A percentile compares a stretch with the other conserved stretches of the same genome.
Conservation (phyloP, 2,797 vertebrate species). For the Erpetoichthys calabaricus region DNA sequence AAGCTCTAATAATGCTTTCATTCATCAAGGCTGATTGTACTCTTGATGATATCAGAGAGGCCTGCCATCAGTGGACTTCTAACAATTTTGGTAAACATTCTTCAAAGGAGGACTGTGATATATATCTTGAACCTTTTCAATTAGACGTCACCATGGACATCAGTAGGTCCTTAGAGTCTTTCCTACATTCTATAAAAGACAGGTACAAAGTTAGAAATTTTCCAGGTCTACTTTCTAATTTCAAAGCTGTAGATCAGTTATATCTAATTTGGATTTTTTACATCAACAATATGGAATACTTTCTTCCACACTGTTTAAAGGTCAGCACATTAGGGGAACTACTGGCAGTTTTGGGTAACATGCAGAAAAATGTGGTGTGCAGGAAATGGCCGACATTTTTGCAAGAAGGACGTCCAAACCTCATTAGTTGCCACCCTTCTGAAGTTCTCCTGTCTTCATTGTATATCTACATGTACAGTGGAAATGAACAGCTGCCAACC, state of each 20-base stretch:
- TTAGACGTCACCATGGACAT: too few species aligned
- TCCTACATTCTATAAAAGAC: too few species aligned
- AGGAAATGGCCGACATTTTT: too few species aligned
- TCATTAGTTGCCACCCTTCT: conserved; percentile 40
- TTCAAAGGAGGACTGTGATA: too few species aligned
- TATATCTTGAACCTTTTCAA: too few species aligned
- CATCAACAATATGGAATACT: conserved; percentile 49
- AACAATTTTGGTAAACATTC: too few species aligned
- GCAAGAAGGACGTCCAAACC: conserved; percentile 41
- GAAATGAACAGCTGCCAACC: conserved; percentile 41
- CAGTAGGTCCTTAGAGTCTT: too few species aligned
- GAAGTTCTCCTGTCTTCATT: conserved; percentile 45
- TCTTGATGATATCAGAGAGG: conserved; percentile 4
- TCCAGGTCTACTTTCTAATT: too few species aligned
- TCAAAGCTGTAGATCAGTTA: too few species aligned
- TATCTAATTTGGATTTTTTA: conserved; percentile 68
- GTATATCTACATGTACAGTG: conserved; percentile 49
- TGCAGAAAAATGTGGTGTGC: conserved; percentile 11
- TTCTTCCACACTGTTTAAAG: conserved; percentile 61
- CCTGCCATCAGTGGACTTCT: conserved; percentile 6
- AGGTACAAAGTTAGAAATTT: too few species aligned
- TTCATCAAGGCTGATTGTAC: conserved; percentile 40
- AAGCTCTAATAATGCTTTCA: conserved; percentile 54
- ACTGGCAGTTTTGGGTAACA: conserved; percentile 39
- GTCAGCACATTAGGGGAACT: conserved; percentile 57